A percentile compares a stretch with the other conserved stretches of the same genome.
Evolutionary conservation across 2,113 vertebrate species (phyloP).

Genomic region (Corythornis madagascariensis): DNA sequence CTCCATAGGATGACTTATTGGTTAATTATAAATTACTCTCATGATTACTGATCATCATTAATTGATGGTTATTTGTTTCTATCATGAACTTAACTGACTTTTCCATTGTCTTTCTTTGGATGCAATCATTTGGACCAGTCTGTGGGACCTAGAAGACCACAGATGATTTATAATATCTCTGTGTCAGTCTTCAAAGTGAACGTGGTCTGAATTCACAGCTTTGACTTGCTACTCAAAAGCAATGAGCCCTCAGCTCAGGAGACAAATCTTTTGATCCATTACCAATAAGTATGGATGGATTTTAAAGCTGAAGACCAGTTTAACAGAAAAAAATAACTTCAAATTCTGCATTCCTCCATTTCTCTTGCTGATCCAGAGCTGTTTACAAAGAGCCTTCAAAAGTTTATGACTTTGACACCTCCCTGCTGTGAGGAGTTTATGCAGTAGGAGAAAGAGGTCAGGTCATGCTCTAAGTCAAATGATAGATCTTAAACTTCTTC

Average conservation of each 20-base stretch:
- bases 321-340: background rate
- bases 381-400: background rate
- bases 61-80: rapidly evolving
- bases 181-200: background rate
- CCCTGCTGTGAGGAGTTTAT: background rate
- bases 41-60: background rate
- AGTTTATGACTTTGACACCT: background rate
- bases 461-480: background rate
- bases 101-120: background rate
- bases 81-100: background rate
- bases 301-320: background rate
- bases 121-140: rapidly evolving
- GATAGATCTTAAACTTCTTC: background rate
- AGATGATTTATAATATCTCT: background rate
- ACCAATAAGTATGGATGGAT: background rate
- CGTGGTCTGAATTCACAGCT: background rate
- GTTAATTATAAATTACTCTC: background rate
- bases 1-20: rapidly evolving
- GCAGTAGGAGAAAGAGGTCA: background rate
- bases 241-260: background rate
- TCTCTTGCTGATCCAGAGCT: background rate
- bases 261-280: background rate
- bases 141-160: background rate
- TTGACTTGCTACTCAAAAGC: background rate
- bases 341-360: background rate